Percentiles rank a stretch among this genome's conserved stretches.
Conservation (phyloP, 2,113 vertebrate genomes). For the Cyanistes caeruleus region DNA sequence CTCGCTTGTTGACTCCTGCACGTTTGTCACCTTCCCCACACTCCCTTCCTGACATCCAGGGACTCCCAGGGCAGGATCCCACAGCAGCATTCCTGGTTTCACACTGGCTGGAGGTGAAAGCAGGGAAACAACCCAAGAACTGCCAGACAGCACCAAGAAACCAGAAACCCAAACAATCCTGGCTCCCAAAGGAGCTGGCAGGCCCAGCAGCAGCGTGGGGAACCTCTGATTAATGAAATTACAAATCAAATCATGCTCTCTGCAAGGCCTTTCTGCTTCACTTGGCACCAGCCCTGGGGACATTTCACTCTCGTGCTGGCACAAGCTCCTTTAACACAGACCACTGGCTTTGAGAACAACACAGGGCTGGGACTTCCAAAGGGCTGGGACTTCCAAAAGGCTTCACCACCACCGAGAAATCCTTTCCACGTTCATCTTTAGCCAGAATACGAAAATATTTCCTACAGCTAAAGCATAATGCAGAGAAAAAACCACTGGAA, state of each 20-base stretch:
- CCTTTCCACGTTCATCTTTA: neutral
- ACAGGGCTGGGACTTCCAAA: neutral
- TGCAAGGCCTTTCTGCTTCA: conserved; percentile 49
- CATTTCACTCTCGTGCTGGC: neutral
- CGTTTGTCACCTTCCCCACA: neutral
- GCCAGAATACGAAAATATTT: neutral
- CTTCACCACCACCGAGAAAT: neutral
- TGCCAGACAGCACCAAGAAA: neutral
- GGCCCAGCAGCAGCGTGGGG: neutral
- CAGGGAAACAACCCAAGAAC: neutral
- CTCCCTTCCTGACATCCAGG: neutral
- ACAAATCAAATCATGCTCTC: conserved; percentile 36
- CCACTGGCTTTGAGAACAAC: neutral
- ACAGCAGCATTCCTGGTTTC: neutral
- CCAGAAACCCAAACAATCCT: neutral
- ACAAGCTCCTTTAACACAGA: neutral
- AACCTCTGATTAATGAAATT: conserved; percentile 66
- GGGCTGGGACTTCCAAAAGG: neutral
- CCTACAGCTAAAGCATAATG: rapidly evolving
- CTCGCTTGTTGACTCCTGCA: neutral
- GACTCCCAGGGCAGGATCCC: neutral
- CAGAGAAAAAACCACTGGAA: neutral
- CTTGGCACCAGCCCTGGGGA: conserved; percentile 15
- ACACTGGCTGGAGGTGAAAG: rapidly evolving
- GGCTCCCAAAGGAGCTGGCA: neutral